These are phyloP conservation scores for Eudyptes chrysolophus DNA, from an alignment of 2,113 vertebrate genomes.

Conservation along the genomic window DNA sequence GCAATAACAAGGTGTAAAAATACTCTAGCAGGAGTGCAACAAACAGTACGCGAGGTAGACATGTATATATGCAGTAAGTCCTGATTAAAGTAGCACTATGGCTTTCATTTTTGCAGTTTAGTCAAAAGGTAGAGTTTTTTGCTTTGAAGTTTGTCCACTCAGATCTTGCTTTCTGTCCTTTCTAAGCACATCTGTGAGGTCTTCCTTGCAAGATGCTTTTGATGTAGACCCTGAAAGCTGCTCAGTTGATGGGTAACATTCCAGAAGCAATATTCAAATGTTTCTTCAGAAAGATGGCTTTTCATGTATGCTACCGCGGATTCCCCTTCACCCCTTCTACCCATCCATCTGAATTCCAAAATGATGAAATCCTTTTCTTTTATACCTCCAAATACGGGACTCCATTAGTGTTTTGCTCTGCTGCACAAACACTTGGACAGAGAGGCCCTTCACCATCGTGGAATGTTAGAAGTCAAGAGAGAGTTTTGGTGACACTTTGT, in stretches of 20 bases:
- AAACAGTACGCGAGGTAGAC: constrained; percentile 77
- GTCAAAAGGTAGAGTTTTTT: background rate
- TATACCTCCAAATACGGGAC: constrained; percentile 26
- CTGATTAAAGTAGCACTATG: constrained; percentile 68
- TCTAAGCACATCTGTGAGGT: constrained; percentile 51
- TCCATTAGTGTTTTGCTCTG: background rate
- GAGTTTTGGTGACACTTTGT: constrained; percentile 6
- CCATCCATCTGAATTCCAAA: constrained; percentile 8
- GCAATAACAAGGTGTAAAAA: constrained; percentile 64
- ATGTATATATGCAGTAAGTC: constrained; percentile 63
- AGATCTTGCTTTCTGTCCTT: constrained; percentile 37
- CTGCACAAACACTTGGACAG: background rate
- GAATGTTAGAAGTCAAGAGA: constrained; percentile 45
- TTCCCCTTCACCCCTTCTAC: constrained; percentile 10
- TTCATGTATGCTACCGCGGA: background rate
- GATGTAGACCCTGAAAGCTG: constrained; percentile 46
- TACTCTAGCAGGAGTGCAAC: constrained; percentile 73
- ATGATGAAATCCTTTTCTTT: background rate
- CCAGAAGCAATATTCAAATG: background rate
- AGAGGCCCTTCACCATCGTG: background rate
- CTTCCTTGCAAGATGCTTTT: constrained; percentile 55
- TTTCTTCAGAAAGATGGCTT: background rate
- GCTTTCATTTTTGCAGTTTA: constrained; percentile 66
- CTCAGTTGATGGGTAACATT: constrained; percentile 31
- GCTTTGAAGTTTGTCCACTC: background rate